Evolutionary conservation across 64 coral and sea anemone species (phyloP), one percentile per base, ranked within the genome.

Genomic region (Hydrozoanthus tunicans): DNA sequence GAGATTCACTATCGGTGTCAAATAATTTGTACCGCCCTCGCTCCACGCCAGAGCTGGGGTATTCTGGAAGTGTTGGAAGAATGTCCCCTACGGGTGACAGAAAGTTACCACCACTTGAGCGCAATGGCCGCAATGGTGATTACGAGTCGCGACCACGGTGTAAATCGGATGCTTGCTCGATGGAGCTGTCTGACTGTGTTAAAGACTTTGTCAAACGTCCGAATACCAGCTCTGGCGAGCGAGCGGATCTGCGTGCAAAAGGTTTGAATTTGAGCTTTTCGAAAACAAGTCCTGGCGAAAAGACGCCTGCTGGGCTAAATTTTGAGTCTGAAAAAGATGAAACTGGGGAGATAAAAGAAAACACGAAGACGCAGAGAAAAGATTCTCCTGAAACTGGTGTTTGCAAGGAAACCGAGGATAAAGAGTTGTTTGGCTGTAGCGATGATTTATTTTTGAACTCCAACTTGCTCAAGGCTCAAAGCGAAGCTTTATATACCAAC

Each of bases 391-490:
- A 90, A 57, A 12, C 55, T 67, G 90, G 90, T 60, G 70, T 57
- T 60, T 17, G 56, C 6, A 53, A 52, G 17, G 77, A 56, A 9
- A 83, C 57, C 53, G 64, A 58, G 7, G 81, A 79, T 58, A 78
- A 89, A 4, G 70, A 79, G 27, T 17, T 60, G 58, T 59, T 54
- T 51, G 70, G 27, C 62, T 43, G 10, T 27, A 90, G 92, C 7
- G 89, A 81, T 9, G 93, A 91, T 62, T 58, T 96, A 15, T 96
- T 96, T 75, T 72, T 86, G 12, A 94, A 94, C 60, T 96, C 95
- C 15, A 85, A 94, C 10, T 65, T 96, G 10, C 10, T 93, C 15
- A 96, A 92, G 43, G 92, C 82, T 53, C 75, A 76, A 55, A 78
- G 83, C 70, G 89, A 94, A 6, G 78, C 90, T 56, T 83, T 32